Evolutionary conservation across 2,888 invertebrate species (phyloP), one percentile per base, ranked within the genome.

Genomic region (Amblyjoppa fuscipennis): DNA sequence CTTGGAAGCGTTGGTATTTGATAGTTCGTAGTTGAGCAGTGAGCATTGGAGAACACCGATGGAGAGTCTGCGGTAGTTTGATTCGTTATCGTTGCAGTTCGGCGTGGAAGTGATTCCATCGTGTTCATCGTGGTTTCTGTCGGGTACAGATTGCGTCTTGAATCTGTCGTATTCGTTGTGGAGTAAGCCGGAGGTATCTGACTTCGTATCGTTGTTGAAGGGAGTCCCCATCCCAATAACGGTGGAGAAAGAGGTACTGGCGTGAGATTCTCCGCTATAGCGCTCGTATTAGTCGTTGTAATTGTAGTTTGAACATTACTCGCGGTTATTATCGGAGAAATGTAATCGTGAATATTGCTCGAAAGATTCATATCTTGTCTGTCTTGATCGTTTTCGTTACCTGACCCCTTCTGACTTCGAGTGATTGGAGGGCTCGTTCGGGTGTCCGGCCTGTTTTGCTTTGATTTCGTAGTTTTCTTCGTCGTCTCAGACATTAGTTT

Each of bases 1-100:
- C 75, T 38, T 66, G 75, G 61, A 31, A 38, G 75, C 61, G 59
- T 20, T 61, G 81, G 69, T 25, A 59, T 51, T 11, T 59, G 69
- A 70, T 70, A 75, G 20, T 25, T 20, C 13, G 59, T 68, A 20
- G 68, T 59, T 74, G 81, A 6, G 9, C 13, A 49, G 16, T 49
- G 49, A 49, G 49, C 49, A 49, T 16, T 49, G 9, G 49, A 49
- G 49, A 6, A 49, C 16, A 16, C 7, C 49, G 49, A 16, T 49
- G 49, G 9, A 16, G 9, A 20, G 20, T 20, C 20, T 20, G 20
- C 20, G 20, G 20, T 20, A 20, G 20, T 20, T 20, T 20, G 20
- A 20, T 20, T 20, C 20, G 20, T 20, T 20, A 20, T 20, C 20
- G 20, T 20, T 20, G 20, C 20, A 20, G 20, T 20, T 20, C 20